phyloP scores from a whole-genome alignment of 2,797 vertebrate genomes.

The Silurus aristotelis region DNA sequence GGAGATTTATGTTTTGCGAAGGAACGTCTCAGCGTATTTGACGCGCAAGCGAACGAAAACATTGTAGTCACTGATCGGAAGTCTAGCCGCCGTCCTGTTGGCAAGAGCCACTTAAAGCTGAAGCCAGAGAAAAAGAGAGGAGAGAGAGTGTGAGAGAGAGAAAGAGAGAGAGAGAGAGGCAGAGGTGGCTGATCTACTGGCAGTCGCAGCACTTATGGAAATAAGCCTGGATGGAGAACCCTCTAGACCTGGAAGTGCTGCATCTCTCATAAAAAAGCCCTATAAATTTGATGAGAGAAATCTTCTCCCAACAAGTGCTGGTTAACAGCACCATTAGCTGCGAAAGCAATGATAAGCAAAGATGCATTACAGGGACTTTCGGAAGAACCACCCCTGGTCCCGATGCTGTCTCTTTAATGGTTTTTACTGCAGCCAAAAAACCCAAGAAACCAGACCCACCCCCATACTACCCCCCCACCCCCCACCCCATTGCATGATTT shows the following conservation, averaged over 20 bases:
- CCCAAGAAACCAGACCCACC: constrained; percentile 35
- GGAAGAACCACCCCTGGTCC: constrained; percentile 44
- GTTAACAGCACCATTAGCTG: constrained; percentile 57
- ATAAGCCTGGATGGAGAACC: constrained; percentile 54
- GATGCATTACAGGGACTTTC: constrained; percentile 37
- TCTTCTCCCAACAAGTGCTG: constrained; percentile 51
- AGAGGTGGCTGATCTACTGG: constrained; percentile 53
- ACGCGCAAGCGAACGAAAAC: constrained; percentile 23
- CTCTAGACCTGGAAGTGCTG: constrained; percentile 49
- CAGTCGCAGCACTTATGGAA: constrained; percentile 57
- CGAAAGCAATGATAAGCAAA: constrained; percentile 45
- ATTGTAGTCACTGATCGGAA: constrained; percentile 27
- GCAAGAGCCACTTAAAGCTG: constrained; percentile 32
- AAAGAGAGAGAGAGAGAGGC: constrained; percentile 28
- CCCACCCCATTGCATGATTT: constrained; percentile 63
- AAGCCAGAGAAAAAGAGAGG: constrained; percentile 24
- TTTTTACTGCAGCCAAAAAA: constrained; percentile 50
- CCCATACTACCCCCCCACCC: background rate
- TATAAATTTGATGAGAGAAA: constrained; percentile 57
- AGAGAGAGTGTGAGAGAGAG: constrained; percentile 27
- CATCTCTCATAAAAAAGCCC: constrained; percentile 55
- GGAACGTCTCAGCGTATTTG: constrained; percentile 18
- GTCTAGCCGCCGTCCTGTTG: constrained; percentile 47
- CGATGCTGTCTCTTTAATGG: constrained; percentile 37
- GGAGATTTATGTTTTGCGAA: constrained; percentile 22